Evolutionary conservation across 2,888 invertebrate genomes (phyloP).

Genomic region (Argyresthia albistria): DNA sequence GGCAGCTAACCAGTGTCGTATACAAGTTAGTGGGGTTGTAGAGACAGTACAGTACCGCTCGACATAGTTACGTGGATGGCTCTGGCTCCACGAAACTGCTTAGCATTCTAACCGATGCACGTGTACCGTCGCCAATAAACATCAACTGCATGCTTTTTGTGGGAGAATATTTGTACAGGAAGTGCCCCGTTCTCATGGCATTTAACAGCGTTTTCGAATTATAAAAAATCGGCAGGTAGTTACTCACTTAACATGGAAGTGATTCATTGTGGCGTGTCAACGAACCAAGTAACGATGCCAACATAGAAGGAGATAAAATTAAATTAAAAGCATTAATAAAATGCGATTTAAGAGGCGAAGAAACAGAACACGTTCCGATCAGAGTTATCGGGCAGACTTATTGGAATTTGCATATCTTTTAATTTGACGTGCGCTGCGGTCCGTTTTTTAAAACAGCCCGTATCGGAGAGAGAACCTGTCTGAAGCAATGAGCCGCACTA

Average conservation of each 20-base stretch:
- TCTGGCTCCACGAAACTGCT: conserved; percentile 47
- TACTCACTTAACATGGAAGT: conserved; percentile 19
- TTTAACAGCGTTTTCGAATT: neutral
- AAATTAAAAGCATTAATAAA: conserved; percentile 61
- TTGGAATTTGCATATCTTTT: conserved; percentile 57
- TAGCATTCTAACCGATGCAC: conserved; percentile 61
- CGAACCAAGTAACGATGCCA: conserved; percentile 37
- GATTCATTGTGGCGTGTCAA: conserved; percentile 37
- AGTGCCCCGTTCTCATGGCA: conserved; percentile 6
- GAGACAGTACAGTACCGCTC: conserved; percentile 25
- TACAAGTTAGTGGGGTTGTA: conserved; percentile 18
- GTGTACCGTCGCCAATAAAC: conserved; percentile 50
- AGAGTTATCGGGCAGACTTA: conserved; percentile 29
- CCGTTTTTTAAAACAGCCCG: conserved; percentile 22
- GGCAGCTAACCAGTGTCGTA: neutral
- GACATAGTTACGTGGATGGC: conserved; percentile 32
- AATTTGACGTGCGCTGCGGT: conserved; percentile 42
- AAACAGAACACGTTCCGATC: conserved; percentile 37
- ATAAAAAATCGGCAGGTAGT: neutral
- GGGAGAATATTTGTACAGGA: conserved; percentile 22
- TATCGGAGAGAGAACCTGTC: conserved; percentile 55
- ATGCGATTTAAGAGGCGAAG: conserved; percentile 46
- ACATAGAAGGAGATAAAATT: conserved; percentile 57
- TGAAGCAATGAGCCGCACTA: conserved; percentile 28
- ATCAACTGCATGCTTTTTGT: conserved; percentile 56